Percentiles rank a stretch among this genome's conserved stretches.
These are phyloP conservation scores for Sebastes oblongus DNA, from an alignment of 2,797 vertebrate genomes.

Conservation along the genomic window DNA sequence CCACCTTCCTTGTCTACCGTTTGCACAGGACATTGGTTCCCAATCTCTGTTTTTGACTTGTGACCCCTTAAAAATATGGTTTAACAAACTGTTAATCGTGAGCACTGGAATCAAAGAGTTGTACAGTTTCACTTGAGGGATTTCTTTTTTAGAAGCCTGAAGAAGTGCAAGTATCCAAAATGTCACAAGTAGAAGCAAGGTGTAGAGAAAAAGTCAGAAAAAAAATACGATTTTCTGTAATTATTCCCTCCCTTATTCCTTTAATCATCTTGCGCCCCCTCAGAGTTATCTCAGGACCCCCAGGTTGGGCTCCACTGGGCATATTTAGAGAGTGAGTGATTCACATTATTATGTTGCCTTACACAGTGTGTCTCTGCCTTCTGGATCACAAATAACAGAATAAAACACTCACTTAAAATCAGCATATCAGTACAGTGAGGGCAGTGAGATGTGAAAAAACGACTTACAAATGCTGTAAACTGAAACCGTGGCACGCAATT, in stretches of 20 bases:
- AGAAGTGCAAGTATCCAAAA: too few relatives aligned
- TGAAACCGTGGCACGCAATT: neutral
- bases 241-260: too few relatives aligned
- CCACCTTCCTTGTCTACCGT: too few relatives aligned
- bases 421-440: neutral
- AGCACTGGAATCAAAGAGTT: neutral
- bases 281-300: neutral
- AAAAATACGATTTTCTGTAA: rapidly evolving
- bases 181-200: too few relatives aligned
- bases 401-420: conserved; percentile 5
- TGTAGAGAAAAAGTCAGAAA: neutral
- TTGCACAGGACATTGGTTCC: too few relatives aligned
- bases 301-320: neutral
- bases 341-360: neutral
- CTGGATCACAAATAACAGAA: neutral
- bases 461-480: neutral
- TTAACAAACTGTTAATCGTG: neutral
- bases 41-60: neutral
- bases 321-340: neutral
- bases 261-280: too few relatives aligned
- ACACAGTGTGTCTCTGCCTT: neutral
- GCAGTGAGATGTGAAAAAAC: neutral
- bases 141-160: too few relatives aligned
- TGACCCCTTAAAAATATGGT: neutral
- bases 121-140: too few relatives aligned